Evolutionary conservation across 2,797 vertebrate species (phyloP).

Genomic region (Semaprochilodus insignis): DNA sequence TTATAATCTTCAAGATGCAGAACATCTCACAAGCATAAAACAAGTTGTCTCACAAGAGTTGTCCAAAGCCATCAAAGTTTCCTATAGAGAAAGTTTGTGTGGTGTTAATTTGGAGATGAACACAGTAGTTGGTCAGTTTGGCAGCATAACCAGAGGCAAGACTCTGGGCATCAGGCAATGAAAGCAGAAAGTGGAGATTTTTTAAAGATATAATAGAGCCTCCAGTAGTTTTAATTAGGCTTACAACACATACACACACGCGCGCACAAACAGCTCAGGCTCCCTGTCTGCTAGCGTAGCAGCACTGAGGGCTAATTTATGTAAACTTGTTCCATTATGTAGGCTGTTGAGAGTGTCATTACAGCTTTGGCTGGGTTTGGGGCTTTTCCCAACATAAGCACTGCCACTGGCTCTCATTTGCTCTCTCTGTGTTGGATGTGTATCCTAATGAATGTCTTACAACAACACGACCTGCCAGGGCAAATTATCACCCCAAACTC

Average conservation of each 20-base stretch:
- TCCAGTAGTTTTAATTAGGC: slow-evolving; percentile 77
- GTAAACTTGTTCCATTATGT: slow-evolving; percentile 84
- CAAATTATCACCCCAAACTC: slow-evolving; percentile 86
- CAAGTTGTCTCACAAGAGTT: slow-evolving; percentile 55
- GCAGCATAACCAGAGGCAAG: slow-evolving; percentile 18
- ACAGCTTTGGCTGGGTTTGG: slow-evolving; percentile 72
- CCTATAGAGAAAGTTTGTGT: slow-evolving; percentile 47
- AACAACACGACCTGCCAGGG: slow-evolving; percentile 83
- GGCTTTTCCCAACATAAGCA: slow-evolving; percentile 73
- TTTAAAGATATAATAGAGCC: slow-evolving; percentile 61
- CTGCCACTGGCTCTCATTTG: slow-evolving; percentile 79
- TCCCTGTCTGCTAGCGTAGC: slow-evolving; percentile 72
- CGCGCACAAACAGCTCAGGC: slow-evolving; percentile 64
- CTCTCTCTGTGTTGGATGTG: slow-evolving; percentile 79
- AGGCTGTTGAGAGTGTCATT: slow-evolving; percentile 81
- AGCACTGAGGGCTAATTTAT: slow-evolving; percentile 81
- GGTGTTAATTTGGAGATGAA: slow-evolving; percentile 21
- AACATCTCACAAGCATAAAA: slow-evolving; percentile 60
- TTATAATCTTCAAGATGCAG: slow-evolving; percentile 74
- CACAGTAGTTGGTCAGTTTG: slow-evolving; percentile 4
- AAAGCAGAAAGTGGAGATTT: slow-evolving; percentile 62
- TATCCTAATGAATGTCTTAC: slow-evolving; percentile 85
- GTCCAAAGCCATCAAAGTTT: slow-evolving; percentile 70
- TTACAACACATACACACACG: slow-evolving; percentile 34
- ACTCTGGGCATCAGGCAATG: slow-evolving; percentile 53